Percentiles rank a stretch among this genome's conserved stretches.
Conservation (phyloP, 2,113 vertebrate genomes). For the Macroglossus sobrinus region DNA sequence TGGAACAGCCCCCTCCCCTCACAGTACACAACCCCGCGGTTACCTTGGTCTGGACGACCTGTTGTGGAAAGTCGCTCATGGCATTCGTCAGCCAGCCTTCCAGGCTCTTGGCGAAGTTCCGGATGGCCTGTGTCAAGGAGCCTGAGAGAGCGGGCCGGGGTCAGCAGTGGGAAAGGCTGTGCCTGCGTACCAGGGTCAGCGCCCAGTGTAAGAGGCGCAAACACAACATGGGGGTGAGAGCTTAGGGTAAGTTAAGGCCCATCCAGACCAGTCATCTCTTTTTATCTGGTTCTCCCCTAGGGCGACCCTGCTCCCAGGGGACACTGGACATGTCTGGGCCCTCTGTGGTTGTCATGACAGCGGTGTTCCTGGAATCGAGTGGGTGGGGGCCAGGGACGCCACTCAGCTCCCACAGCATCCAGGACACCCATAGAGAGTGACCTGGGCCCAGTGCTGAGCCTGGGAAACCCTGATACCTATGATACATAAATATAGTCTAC, state of each 20-base stretch:
- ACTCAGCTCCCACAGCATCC: rapidly evolving
- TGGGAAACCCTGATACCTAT: background rate
- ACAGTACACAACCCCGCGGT: background rate
- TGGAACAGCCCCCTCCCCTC: too few species aligned
- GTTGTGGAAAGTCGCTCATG: constrained; percentile 94
- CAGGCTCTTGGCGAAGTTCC: constrained; percentile 98
- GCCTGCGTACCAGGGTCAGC: rapidly evolving
- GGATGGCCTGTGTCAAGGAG: constrained; percentile 96
- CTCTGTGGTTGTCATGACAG: background rate
- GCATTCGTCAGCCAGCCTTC: constrained; percentile 96
- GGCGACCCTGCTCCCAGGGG: background rate
- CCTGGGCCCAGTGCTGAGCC: rapidly evolving
- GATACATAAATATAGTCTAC: background rate
- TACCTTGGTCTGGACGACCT: constrained; percentile 96
- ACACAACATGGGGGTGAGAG: rapidly evolving
- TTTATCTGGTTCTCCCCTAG: background rate
- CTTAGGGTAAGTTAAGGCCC: rapidly evolving
- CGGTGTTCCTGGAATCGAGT: background rate
- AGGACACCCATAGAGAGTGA: background rate
- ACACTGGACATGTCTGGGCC: background rate
- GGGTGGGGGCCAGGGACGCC: background rate
- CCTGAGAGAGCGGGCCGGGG: constrained; percentile 79
- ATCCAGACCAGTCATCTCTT: rapidly evolving
- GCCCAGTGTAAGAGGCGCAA: rapidly evolving
- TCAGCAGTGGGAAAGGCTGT: background rate